Base-by-base conservation (phyloP, 2,113 vertebrate genomes). In the Cettia cetti region DNA sequence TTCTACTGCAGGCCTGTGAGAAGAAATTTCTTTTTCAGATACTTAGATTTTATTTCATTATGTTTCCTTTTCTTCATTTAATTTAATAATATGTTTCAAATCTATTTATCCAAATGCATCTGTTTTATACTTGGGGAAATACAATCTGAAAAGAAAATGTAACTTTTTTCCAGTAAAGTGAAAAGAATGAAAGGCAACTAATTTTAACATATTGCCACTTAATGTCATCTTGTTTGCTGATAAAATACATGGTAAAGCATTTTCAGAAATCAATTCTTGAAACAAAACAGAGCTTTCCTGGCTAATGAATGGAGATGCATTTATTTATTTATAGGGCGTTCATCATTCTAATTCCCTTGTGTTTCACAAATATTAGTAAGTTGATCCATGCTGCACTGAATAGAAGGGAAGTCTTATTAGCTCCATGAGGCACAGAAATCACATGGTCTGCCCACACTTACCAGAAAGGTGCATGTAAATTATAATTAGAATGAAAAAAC, bases 151-250 rank as follows among this genome's bases (percentile, higher is more conserved):
- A 91, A 88, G 82, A 89, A 95, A 96, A 83, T n/a, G 78, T 60
- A 94, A 90, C 78, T 95, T 96, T 94, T 90, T 96, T 97, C 95
- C 93, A 93, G 89, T 88, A 96, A 95, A 96, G 92, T 94, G 93
- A 81, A 82, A 94, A 95, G 82, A 95, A 92, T 91, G 77, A 87
- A 86, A 95, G 90, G 52, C 94, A 95, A 95, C 88, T 97, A 95
- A 95, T 96, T 96, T 96, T 95, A 95, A 97, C 84, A 90, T 95
- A 96, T 96, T 96, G 95, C 95, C 93, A 94, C 95, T 96, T 96
- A 95, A 94, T 75, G 75, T 88, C 95, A 95, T 93, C 96, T 95
- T 84, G 76, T 80, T 97, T 96, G 92, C 86, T 87, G 88, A 88
- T 92, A 91, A 91, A 95, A 97, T 86, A 86, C 86, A 92, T 54